These are phyloP conservation scores for Channa argus DNA, from an alignment of 2,113 vertebrate species.

Conservation along the genomic window DNA sequence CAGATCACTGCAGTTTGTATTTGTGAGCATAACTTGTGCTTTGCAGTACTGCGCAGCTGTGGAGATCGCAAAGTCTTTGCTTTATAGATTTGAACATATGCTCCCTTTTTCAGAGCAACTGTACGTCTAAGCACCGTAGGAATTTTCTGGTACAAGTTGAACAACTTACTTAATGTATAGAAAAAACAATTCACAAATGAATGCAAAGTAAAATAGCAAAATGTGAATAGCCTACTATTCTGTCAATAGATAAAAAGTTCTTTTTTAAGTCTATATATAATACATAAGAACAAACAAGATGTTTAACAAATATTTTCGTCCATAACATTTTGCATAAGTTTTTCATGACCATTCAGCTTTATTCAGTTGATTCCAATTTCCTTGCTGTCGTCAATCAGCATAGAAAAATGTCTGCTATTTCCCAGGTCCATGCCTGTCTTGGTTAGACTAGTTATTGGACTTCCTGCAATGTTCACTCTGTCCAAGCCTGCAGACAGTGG, in stretches of 20 bases:
- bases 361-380: slow-evolving; percentile 96
- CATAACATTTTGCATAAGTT: slow-evolving; percentile 78
- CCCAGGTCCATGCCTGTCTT: slow-evolving; percentile 89
- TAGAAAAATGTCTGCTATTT: slow-evolving; percentile 91
- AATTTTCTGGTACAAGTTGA: slow-evolving; percentile 46
- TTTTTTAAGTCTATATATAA: slow-evolving; percentile 67
- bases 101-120: slow-evolving; percentile 47
- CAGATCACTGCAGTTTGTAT: slow-evolving; percentile 33
- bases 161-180: slow-evolving; percentile 46
- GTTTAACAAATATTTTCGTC: slow-evolving; percentile 74
- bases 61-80: slow-evolving; percentile 56
- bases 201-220: slow-evolving; percentile 59
- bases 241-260: slow-evolving; percentile 67
- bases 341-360: slow-evolving; percentile 54
- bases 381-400: slow-evolving; percentile 97
- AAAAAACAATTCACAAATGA: slow-evolving; percentile 63
- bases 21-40: slow-evolving; percentile 63
- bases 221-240: slow-evolving; percentile 50
- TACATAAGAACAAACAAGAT: slow-evolving; percentile 67
- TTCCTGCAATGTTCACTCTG: slow-evolving; percentile 85
- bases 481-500: slow-evolving; percentile 90
- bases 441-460: slow-evolving; percentile 86
- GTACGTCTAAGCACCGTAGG: slow-evolving; percentile 45
- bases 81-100: slow-evolving; percentile 61
- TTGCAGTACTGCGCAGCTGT: slow-evolving; percentile 63